Conservation (phyloP, 2,113 vertebrate species). For the Oreochromis spilurus region DNA sequence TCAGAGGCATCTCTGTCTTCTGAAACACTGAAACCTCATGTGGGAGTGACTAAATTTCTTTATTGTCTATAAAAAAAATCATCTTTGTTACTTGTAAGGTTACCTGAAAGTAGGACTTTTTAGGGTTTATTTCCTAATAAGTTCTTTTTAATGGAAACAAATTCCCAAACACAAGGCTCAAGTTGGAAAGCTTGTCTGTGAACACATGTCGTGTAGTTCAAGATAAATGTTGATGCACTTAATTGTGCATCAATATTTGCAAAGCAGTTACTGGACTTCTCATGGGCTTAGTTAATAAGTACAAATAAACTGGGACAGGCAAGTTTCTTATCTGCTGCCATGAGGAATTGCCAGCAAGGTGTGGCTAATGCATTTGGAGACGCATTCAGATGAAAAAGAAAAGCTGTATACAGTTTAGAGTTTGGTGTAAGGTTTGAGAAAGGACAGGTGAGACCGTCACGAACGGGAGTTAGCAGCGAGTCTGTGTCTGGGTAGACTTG, state of each 20-base stretch:
- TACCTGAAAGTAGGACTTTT: neutral
- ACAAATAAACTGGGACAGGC: neutral
- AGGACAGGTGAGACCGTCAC: conserved; percentile 40
- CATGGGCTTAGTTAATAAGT: conserved; percentile 28
- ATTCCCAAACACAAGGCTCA: neutral
- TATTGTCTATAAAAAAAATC: neutral
- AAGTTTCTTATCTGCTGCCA: conserved; percentile 8
- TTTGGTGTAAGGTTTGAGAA: neutral
- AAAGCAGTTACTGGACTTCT: neutral
- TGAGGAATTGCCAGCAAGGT: conserved; percentile 15
- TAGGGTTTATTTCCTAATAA: neutral
- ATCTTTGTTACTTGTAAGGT: neutral
- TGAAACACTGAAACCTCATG: neutral
- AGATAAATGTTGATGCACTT: neutral
- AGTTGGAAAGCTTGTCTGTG: neutral
- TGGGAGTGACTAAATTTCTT: neutral
- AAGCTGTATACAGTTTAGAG: neutral
- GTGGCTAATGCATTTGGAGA: neutral
- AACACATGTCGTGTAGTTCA: neutral
- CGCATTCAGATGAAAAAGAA: neutral
- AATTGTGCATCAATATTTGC: conserved; percentile 5
- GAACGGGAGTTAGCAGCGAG: neutral
- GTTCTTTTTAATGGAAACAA: neutral
- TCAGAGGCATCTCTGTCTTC: neutral
- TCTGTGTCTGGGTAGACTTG: conserved; percentile 62